phyloP scores from a whole-genome alignment of 2,888 invertebrate genomes.

The Cosmorhoe ocellata region DNA sequence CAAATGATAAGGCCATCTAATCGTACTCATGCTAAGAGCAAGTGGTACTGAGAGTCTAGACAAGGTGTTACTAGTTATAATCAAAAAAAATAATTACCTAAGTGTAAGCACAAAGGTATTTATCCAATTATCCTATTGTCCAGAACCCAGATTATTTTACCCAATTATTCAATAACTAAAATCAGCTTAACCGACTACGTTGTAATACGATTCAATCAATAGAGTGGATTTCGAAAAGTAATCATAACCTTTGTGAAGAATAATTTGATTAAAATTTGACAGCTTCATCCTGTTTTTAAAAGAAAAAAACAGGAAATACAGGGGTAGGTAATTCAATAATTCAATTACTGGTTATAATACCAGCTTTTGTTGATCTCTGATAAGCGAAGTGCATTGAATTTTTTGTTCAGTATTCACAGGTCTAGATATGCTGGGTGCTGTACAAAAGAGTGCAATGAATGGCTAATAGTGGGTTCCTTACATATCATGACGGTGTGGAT shows the following conservation, averaged over 20 bases:
- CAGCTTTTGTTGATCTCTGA: constrained; percentile 43
- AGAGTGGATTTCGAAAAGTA: constrained; percentile 38
- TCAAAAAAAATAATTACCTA: too few relatives aligned
- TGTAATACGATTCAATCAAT: constrained; percentile 23
- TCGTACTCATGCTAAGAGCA: too few relatives aligned
- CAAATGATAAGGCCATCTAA: too few relatives aligned
- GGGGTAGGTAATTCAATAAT: constrained; percentile 47
- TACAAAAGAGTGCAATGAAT: constrained; percentile 43
- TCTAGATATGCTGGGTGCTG: constrained; percentile 36
- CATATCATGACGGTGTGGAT: constrained; percentile 66
- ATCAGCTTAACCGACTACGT: constrained; percentile 21
- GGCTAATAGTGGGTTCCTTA: constrained; percentile 57
- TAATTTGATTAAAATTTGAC: constrained; percentile 80
- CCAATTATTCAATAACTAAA: constrained; percentile 11
- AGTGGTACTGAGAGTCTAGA: too few relatives aligned
- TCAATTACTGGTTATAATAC: constrained; percentile 57
- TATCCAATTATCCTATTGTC: too few relatives aligned
- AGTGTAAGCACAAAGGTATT: too few relatives aligned
- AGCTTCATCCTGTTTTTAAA: constrained; percentile 61
- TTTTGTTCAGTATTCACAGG: constrained; percentile 22
- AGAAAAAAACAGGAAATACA: constrained; percentile 59
- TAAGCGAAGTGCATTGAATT: constrained; percentile 4
- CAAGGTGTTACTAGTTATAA: too few relatives aligned
- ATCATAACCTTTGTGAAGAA: constrained; percentile 65
- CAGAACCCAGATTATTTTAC: constrained; percentile 15